phyloP scores from a whole-genome alignment of 2,888 invertebrate species.

The Harpalus rufipes region DNA sequence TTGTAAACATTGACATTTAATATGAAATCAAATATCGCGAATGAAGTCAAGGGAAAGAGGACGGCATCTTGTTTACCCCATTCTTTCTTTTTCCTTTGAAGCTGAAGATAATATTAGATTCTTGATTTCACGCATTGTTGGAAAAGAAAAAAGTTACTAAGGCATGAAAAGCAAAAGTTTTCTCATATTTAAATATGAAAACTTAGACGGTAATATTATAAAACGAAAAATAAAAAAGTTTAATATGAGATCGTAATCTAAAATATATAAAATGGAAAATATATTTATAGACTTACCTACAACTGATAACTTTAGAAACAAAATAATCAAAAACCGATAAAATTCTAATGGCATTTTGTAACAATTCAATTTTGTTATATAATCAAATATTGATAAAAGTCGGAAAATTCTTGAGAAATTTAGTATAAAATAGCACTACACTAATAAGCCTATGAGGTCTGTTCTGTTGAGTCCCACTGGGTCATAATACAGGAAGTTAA shows the following conservation, averaged over 20 bases:
- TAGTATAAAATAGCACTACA: no score
- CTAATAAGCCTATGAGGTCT: no score
- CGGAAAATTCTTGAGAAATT: no score
- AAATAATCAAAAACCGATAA: no score
- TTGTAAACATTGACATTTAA: background rate
- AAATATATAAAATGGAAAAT: no score
- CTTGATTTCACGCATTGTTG: conserved; percentile 13
- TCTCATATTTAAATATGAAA: background rate
- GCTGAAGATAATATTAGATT: conserved; percentile 9
- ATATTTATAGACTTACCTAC: no score
- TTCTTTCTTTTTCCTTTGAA: background rate
- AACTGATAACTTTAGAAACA: no score
- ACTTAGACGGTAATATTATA: background rate
- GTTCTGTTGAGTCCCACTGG: no score
- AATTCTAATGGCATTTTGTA: no score
- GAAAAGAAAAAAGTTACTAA: background rate
- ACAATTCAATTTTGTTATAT: no score
- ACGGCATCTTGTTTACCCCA: background rate
- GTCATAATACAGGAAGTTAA: no score
- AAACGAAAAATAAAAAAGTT: conserved; percentile 6
- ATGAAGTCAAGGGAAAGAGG: background rate
- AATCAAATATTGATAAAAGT: no score
- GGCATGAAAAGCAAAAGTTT: conserved; percentile 4
- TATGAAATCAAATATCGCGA: background rate
- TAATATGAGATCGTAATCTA: background rate